A percentile compares a stretch with the other conserved stretches of the same genome.
These are phyloP conservation scores for Lithosia quadra DNA, from an alignment of 2,888 invertebrate genomes.

Conservation along the genomic window DNA sequence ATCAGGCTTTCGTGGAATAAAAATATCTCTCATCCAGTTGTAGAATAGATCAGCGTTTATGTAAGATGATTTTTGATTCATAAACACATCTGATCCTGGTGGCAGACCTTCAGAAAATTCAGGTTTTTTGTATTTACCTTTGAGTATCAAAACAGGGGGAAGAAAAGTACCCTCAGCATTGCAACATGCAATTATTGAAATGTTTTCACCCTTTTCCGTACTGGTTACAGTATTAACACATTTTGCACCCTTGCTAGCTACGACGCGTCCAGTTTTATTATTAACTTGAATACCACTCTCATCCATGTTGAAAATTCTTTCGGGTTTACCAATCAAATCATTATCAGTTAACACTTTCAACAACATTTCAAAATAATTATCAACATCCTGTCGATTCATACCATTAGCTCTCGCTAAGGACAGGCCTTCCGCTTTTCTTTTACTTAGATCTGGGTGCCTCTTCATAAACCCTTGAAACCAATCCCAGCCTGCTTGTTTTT, in stretches of 20 bases:
- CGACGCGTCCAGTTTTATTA: constrained; percentile 59
- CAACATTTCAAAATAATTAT: constrained; percentile 50
- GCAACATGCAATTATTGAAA: constrained; percentile 57
- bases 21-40: constrained; percentile 13
- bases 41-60: constrained; percentile 16
- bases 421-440: constrained; percentile 55
- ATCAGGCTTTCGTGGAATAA: background rate
- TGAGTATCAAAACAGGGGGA: constrained; percentile 26
- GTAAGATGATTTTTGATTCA: constrained; percentile 21
- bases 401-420: constrained; percentile 49
- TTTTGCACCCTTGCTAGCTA: constrained; percentile 59
- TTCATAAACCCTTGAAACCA: constrained; percentile 1
- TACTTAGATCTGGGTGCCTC: constrained; percentile 17
- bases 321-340: constrained; percentile 50
- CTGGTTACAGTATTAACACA: constrained; percentile 27
- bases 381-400: constrained; percentile 51
- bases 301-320: constrained; percentile 63
- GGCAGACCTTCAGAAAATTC: constrained; percentile 23
- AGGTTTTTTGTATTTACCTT: constrained; percentile 23
- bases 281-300: constrained; percentile 65
- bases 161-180: constrained; percentile 54
- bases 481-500: background rate
- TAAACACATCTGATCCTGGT: constrained; percentile 11
- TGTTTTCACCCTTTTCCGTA: constrained; percentile 49
- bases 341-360: constrained; percentile 40